Conservation (phyloP, 1,140 invertebrate species). For the Cydia strobilella region DNA sequence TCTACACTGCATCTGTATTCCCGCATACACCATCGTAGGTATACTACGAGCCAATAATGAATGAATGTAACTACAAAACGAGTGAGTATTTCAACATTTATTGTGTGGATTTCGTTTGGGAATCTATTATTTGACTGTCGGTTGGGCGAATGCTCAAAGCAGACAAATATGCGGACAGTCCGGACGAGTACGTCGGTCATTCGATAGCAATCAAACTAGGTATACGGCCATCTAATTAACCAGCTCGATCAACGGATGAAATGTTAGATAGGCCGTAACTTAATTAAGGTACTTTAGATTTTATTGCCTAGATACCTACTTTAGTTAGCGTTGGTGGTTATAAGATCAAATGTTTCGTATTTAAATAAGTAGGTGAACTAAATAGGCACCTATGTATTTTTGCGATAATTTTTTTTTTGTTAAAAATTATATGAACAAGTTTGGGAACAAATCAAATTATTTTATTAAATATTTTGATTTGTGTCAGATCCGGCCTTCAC, state of each 20-base stretch:
- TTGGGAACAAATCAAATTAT: no score
- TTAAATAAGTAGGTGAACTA: no score
- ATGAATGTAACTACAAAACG: slow-evolving; percentile 19
- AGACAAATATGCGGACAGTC: slow-evolving; percentile 18
- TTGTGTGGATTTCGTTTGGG: slow-evolving; percentile 32
- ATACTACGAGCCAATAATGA: neutral
- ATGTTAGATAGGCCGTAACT: neutral
- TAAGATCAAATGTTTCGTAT: neutral
- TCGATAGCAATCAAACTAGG: slow-evolving; percentile 32
- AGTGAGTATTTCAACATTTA: slow-evolving; percentile 21
- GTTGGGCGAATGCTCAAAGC: slow-evolving; percentile 27
- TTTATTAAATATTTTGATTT: no score
- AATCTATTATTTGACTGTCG: slow-evolving; percentile 21
- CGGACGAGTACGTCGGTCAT: slow-evolving; percentile 14
- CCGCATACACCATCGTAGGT: neutral
- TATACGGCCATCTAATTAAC: slow-evolving; percentile 37
- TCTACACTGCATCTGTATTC: slow-evolving; percentile 12
- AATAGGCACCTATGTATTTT: no score
- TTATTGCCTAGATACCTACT: neutral
- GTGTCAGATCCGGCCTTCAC: no score
- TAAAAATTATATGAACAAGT: no score
- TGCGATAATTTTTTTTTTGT: no score
- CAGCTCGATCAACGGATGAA: slow-evolving; percentile 2
- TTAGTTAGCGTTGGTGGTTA: neutral
- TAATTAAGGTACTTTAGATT: neutral